Base-by-base conservation (phyloP, 2,113 vertebrate species). In the Osmerus eperlanus region DNA sequence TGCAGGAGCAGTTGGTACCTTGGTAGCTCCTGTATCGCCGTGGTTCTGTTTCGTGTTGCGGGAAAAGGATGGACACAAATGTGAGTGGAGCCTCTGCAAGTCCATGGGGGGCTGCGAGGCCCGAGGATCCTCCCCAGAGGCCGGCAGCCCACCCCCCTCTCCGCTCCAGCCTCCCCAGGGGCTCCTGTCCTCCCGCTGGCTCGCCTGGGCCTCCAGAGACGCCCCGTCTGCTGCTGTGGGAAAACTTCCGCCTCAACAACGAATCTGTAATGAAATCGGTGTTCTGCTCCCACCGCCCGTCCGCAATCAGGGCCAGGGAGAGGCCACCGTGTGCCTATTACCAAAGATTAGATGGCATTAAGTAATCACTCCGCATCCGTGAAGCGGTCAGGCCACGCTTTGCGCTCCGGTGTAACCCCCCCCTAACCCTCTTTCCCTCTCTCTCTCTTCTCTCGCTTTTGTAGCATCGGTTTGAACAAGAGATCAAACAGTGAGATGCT, bases 81-180 rank as follows among this genome's bases (percentile, higher is more conserved):
- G 11, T 60, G 58, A 23, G n/a, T 21, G 18, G 19, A 21, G 18
- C 8, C 2, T 23, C 21, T 60, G 58, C 55, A 11, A 8, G 21
- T 75, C 79, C 16, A 19, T 47, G 70, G 81, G 81, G 78, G 60
- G 14, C 41, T 74, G 29, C 73, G 59, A 64, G 67, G 74, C 82
- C 70, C 18, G 21, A 72, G 61, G 77, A 47, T 68, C 69, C 67
- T 72, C 83, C 84, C 85, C 75, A 68, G 68, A 73, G 83, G 72
- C 63, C 74, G 67, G 41, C 54, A 69, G 76, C 23, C 83, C 59
- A 71, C 78, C 52, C 11, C 41, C 41, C 21, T 21, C 21, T 21
- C 41, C 41, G 9, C 41, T 47, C 1, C 41, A 47, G 41, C 55
- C 55, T n/a, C 55, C 11, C n/a, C 55, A 6, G 55, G 8, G 55